Conservation (phyloP, 2,888 invertebrate species). For the Plebejus argus region DNA sequence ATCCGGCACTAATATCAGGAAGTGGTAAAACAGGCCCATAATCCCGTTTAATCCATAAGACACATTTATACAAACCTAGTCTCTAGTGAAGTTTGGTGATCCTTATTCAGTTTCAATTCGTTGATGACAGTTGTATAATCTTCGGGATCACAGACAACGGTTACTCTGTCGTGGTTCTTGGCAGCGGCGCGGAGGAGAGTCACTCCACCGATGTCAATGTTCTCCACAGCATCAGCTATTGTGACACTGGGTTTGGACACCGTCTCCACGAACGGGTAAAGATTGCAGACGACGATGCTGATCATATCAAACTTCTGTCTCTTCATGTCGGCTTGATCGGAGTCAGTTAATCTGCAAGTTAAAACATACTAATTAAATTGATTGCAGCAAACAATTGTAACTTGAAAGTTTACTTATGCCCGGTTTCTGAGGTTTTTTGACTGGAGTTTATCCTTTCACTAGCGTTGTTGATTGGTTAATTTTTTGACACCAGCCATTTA, state of each 20-base stretch:
- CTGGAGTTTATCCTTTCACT: no score
- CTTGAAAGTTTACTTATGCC: no score
- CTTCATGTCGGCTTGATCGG: slow-evolving; percentile 90
- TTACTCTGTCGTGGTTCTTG: slow-evolving; percentile 97
- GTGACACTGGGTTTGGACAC: slow-evolving; percentile 90
- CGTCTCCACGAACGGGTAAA: slow-evolving; percentile 96
- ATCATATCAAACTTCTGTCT: slow-evolving; percentile 90
- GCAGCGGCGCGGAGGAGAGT: slow-evolving; percentile 97
- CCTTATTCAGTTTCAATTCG: slow-evolving; percentile 82
- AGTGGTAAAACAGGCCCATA: no score
- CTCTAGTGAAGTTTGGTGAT: slow-evolving; percentile 85
- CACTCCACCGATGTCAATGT: slow-evolving; percentile 98
- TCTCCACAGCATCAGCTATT: slow-evolving; percentile 94
- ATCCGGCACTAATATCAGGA: no score
- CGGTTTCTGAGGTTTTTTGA: no score
- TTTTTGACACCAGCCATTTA: no score
- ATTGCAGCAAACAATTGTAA: no score
- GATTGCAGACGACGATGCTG: slow-evolving; percentile 95
- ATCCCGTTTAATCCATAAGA: background rate
- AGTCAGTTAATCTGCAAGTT: slow-evolving; percentile 81
- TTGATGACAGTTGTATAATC: slow-evolving; percentile 83
- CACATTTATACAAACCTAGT: slow-evolving; percentile 81
- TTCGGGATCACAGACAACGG: slow-evolving; percentile 93
- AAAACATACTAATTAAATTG: background rate
- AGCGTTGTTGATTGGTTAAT: no score